These are phyloP conservation scores for Tineola bisselliella DNA, from an alignment of 2,888 invertebrate species.

Conservation along the genomic window DNA sequence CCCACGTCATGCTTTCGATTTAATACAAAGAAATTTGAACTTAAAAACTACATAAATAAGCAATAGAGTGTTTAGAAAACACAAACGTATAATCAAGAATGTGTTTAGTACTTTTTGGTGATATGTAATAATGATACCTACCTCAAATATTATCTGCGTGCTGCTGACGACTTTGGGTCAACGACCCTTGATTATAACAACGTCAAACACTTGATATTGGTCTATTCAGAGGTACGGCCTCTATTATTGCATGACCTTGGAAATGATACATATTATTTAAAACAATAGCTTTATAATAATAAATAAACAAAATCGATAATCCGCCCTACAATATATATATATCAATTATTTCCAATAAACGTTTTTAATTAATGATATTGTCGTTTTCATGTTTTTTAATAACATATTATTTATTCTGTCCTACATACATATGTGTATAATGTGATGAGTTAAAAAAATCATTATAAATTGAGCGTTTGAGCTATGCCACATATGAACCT, in stretches of 20 bases:
- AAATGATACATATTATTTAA: not conserved
- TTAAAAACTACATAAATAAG: not conserved
- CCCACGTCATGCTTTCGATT: not conserved
- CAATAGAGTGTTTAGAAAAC: not conserved
- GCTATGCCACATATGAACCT: too few species aligned
- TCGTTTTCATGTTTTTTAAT: too few species aligned
- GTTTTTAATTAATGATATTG: too few species aligned
- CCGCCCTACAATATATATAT: too few species aligned
- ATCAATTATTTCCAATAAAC: too few species aligned
- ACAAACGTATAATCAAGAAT: not conserved
- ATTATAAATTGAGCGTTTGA: too few species aligned
- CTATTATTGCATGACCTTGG: not conserved
- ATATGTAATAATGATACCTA: not conserved
- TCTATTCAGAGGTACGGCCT: not conserved
- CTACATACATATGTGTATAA: too few species aligned
- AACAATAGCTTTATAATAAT: too few species aligned
- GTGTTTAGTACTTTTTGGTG: not conserved
- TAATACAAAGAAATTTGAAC: not conserved
- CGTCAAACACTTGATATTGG: not conserved
- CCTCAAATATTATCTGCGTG: slow-evolving; percentile 2
- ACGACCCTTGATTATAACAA: slow-evolving; percentile 5
- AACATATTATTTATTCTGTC: too few species aligned
- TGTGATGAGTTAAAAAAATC: too few species aligned
- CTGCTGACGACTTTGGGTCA: not conserved
- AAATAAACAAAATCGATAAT: too few species aligned